These are phyloP conservation scores for Ovibos moschatus DNA, from an alignment of 2,113 vertebrate genomes.

Conservation along the genomic window DNA sequence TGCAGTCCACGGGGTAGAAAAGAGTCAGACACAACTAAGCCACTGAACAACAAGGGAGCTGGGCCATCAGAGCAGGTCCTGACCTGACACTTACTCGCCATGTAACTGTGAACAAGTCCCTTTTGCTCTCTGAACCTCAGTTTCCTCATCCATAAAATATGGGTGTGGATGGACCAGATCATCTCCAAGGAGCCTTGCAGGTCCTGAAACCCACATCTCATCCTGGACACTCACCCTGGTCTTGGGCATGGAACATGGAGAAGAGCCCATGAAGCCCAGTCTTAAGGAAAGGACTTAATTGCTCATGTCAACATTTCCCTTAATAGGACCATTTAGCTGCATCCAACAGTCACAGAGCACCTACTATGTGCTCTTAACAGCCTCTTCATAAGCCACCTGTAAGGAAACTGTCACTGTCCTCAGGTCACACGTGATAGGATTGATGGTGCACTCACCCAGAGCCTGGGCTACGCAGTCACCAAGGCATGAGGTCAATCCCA, in stretches of 20 bases:
- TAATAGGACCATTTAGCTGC: not conserved
- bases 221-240: not conserved
- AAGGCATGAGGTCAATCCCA: not conserved
- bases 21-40: not conserved
- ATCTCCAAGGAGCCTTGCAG: not conserved
- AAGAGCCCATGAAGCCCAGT: not conserved
- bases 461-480: accelerated
- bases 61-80: not conserved
- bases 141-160: not conserved
- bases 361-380: not conserved
- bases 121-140: not conserved
- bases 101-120: not conserved
- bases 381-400: not conserved
- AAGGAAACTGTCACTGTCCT: not conserved
- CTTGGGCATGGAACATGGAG: not conserved
- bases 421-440: not conserved
- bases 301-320: not conserved
- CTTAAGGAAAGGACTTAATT: not conserved
- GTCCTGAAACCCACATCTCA: not conserved
- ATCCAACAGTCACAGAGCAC: not conserved
- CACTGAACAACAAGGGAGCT: not conserved
- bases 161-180: not conserved
- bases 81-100: not conserved
- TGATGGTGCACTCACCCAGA: not conserved
- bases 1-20: not conserved